phyloP scores from a whole-genome alignment of 2,113 vertebrate species.

The Rhinolophus ferrumequinum region DNA sequence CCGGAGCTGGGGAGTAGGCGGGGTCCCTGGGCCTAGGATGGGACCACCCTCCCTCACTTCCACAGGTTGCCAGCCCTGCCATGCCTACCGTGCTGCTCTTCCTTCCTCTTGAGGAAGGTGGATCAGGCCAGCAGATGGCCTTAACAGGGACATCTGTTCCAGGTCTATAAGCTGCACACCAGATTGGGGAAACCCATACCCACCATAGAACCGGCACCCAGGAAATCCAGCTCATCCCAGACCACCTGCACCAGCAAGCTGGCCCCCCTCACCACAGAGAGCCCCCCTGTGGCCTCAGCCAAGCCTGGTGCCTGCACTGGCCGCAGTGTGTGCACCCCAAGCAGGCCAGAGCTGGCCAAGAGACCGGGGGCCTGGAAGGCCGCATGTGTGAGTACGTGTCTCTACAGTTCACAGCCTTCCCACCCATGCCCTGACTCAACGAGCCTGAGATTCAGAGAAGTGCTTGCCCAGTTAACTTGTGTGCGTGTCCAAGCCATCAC shows the following conservation, averaged over 20 bases:
- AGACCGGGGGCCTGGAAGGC: constrained; percentile 80
- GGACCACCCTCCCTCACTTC: no score
- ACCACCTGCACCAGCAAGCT: constrained; percentile 82
- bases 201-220: constrained; percentile 85
- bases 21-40: not conserved
- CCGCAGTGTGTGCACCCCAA: not conserved
- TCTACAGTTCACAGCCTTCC: not conserved
- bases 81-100: not conserved
- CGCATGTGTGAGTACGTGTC: constrained; percentile 81
- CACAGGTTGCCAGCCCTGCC: not conserved
- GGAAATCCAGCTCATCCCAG: constrained; percentile 83
- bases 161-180: constrained; percentile 92
- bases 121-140: accelerated
- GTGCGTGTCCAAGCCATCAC: accelerated
- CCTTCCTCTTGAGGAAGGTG: not conserved
- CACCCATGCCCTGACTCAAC: accelerated
- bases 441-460: not conserved
- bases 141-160: constrained; percentile 13
- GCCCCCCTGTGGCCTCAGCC: constrained; percentile 1
- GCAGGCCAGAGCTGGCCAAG: constrained; percentile 60
- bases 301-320: constrained; percentile 7
- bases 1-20: not conserved
- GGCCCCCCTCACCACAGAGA: not conserved
- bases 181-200: constrained; percentile 92
- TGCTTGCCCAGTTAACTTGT: not conserved